These are phyloP conservation scores for Zaprionus nigranus DNA, from an alignment of 1,140 invertebrate species.

Conservation along the genomic window DNA sequence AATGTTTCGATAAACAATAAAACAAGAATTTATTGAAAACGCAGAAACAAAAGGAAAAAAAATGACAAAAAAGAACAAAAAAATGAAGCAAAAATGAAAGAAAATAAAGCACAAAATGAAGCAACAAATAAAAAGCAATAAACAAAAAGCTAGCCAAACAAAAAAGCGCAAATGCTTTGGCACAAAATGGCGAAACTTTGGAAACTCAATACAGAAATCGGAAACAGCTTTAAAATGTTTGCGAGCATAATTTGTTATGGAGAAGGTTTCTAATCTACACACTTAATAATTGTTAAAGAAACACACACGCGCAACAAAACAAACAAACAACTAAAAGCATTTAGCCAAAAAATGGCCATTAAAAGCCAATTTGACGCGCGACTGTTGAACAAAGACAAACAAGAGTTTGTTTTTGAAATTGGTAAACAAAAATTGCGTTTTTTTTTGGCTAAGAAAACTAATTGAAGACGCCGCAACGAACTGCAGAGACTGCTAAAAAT, in stretches of 20 bases:
- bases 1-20: constrained; percentile 76
- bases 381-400: constrained; percentile 68
- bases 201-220: not conserved
- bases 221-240: not conserved
- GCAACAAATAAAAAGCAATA: constrained; percentile 49
- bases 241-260: not conserved
- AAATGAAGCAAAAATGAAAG: constrained; percentile 1
- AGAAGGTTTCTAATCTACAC: not conserved
- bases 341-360: constrained; percentile 65
- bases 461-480: constrained; percentile 16
- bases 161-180: not conserved
- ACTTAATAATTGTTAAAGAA: not conserved
- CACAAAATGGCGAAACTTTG: constrained; percentile 18
- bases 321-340: constrained; percentile 25
- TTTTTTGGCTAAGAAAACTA: not conserved
- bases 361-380: constrained; percentile 66
- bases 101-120: not conserved
- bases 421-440: constrained; percentile 1
- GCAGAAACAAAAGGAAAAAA: not conserved
- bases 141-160: constrained; percentile 39
- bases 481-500: constrained; percentile 6
- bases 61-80: constrained; percentile 9
- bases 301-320: not conserved
- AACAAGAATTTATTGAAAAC: constrained; percentile 73
- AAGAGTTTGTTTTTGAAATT: constrained; percentile 8